phyloP scores from a whole-genome alignment of 2,797 vertebrate species.

The Potorous gilbertii region DNA sequence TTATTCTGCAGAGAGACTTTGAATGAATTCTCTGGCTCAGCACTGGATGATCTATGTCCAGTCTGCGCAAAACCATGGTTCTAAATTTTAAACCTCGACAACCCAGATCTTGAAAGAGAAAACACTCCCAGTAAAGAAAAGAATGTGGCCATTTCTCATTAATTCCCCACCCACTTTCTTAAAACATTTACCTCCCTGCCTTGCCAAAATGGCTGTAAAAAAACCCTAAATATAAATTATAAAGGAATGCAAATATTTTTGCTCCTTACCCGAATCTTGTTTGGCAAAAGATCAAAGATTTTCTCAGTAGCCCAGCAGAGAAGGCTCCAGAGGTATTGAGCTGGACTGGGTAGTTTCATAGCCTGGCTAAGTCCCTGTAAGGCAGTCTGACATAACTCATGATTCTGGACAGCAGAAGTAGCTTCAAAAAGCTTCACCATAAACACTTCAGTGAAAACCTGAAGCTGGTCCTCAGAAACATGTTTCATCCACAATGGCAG shows the following conservation, averaged over 20 bases:
- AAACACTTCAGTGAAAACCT: constrained; percentile 88
- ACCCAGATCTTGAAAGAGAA: constrained; percentile 69
- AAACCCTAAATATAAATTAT: constrained; percentile 70
- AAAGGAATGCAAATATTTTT: constrained; percentile 79
- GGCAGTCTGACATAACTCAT: constrained; percentile 84
- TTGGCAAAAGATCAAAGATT: constrained; percentile 91
- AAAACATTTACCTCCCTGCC: constrained; percentile 59
- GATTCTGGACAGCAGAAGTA: constrained; percentile 65
- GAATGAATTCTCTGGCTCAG: background rate
- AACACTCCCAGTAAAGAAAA: constrained; percentile 57
- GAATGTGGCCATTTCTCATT: constrained; percentile 65
- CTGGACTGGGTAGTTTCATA: constrained; percentile 92
- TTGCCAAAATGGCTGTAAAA: constrained; percentile 72
- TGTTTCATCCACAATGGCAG: constrained; percentile 93
- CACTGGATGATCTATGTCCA: constrained; percentile 33
- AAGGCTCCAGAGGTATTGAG: constrained; percentile 90
- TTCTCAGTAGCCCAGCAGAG: constrained; percentile 89
- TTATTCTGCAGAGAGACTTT: background rate
- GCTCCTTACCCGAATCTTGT: constrained; percentile 89
- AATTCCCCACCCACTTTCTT: constrained; percentile 67
- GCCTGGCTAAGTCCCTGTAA: constrained; percentile 90
- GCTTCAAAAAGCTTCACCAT: constrained; percentile 89
- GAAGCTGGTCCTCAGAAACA: constrained; percentile 93
- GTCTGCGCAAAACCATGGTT: constrained; percentile 56
- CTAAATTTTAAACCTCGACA: constrained; percentile 65